These are phyloP conservation scores for Dallia pectoralis DNA, from an alignment of 2,797 vertebrate species.

Conservation along the genomic window DNA sequence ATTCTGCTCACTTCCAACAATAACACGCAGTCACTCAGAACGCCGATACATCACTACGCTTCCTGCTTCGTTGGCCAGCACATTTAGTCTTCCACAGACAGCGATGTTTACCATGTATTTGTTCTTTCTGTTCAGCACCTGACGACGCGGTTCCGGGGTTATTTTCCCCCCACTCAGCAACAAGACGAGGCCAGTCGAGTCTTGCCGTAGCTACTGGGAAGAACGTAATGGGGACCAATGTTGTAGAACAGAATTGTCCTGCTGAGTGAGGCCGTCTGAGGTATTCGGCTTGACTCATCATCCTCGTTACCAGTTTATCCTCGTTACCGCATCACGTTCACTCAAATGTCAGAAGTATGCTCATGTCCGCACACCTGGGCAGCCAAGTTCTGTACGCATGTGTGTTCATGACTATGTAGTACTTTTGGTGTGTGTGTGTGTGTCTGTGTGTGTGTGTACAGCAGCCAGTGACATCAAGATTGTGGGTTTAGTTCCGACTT, in stretches of 20 bases:
- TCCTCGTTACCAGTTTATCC: conserved; percentile 2
- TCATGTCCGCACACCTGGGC: background rate
- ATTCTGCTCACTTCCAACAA: background rate
- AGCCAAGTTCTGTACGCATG: no score
- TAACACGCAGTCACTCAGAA: background rate
- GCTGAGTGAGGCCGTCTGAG: background rate
- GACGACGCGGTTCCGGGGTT: background rate
- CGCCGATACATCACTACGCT: background rate
- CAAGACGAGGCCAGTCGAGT: background rate
- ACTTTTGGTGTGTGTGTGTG: background rate
- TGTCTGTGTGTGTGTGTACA: conserved; percentile 6
- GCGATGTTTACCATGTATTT: background rate
- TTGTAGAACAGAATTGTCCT: background rate
- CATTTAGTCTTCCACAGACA: background rate
- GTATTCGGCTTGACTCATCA: conserved; percentile 2
- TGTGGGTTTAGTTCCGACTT: background rate
- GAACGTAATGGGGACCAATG: background rate
- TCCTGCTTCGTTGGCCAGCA: background rate
- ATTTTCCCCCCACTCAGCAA: background rate
- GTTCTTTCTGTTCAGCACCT: background rate
- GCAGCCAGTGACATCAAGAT: background rate
- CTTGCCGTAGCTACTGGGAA: background rate
- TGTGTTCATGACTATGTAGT: background rate
- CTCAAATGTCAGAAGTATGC: conserved; percentile 3
- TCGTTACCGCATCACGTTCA: background rate